Evolutionary conservation across 2,113 vertebrate genomes (phyloP).

Genomic region (Xenus cinereus): DNA sequence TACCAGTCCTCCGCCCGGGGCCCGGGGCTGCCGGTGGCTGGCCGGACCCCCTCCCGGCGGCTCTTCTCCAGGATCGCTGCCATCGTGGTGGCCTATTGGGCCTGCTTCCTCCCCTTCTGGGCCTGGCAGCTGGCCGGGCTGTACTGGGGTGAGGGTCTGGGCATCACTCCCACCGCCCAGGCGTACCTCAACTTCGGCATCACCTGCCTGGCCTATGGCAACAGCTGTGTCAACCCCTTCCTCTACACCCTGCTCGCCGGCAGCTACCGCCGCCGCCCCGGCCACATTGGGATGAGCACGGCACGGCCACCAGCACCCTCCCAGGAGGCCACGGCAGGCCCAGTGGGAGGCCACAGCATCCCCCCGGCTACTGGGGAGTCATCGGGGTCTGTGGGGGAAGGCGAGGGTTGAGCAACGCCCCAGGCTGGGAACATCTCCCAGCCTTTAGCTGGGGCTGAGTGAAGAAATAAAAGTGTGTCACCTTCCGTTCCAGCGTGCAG

Average conservation of each 20-base stretch:
- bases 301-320: neutral
- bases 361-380: neutral
- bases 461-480: neutral
- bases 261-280: conserved; percentile 70
- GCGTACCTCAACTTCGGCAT: conserved; percentile 84
- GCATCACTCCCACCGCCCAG: conserved; percentile 67
- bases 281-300: rapidly evolving
- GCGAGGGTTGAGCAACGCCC: rapidly evolving
- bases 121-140: conserved; percentile 83
- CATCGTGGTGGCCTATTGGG: conserved; percentile 83
- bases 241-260: conserved; percentile 82
- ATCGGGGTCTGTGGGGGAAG: neutral
- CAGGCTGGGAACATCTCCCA: neutral
- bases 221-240: conserved; percentile 87
- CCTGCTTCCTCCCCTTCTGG: conserved; percentile 89
- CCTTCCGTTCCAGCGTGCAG: neutral
- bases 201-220: conserved; percentile 86
- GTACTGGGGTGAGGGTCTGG: conserved; percentile 69
- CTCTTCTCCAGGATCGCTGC: conserved; percentile 80
- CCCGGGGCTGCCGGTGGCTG: neutral
- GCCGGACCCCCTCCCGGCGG: conserved; percentile 60
- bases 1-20: conserved; percentile 56
- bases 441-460: neutral
- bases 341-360: neutral
- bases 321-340: rapidly evolving